Conservation (phyloP, 2,113 vertebrate species). For the Gadus chalcogrammus region DNA sequence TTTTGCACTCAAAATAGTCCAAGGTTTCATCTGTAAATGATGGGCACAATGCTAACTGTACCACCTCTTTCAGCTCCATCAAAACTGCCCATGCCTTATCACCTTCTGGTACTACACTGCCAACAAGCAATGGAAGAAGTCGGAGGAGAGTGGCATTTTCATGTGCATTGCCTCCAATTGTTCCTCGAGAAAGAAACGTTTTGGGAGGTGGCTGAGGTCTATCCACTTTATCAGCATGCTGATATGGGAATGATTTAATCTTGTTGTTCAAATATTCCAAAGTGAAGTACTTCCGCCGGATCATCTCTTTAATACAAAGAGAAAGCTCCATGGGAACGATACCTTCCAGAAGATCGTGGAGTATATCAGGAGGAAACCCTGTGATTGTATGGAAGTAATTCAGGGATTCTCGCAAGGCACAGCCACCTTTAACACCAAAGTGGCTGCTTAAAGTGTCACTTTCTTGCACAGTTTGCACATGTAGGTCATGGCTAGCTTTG, state of each 20-base stretch:
- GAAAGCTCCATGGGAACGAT: background rate
- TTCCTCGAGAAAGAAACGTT: background rate
- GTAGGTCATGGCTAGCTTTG: conserved; percentile 3
- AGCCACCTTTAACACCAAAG: conserved; percentile 7
- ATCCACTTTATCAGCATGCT: conserved; percentile 3
- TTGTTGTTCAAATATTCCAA: conserved; percentile 6
- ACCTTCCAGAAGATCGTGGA: conserved; percentile 1
- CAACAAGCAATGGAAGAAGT: conserved; percentile 25
- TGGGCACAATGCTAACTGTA: conserved; percentile 20
- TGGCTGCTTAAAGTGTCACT: conserved; percentile 4
- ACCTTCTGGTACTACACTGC: conserved; percentile 17
- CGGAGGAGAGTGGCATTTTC: conserved; percentile 29
- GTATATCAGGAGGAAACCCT: conserved; percentile 8
- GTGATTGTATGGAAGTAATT: conserved; percentile 1
- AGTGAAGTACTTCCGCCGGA: conserved; percentile 3
- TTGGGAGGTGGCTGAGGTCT: conserved; percentile 11
- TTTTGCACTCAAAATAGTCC: conserved; percentile 27
- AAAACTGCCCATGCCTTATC: conserved; percentile 23
- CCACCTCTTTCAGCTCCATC: conserved; percentile 11
- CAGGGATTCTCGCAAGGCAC: background rate
- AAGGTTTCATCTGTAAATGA: background rate
- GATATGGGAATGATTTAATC: conserved; percentile 6
- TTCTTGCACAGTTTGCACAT: background rate
- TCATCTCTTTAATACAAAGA: conserved; percentile 6
- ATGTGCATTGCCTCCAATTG: conserved; percentile 22